A percentile compares a stretch with the other conserved stretches of the same genome.
These are phyloP conservation scores for Tanytarsus gracilentus DNA, from an alignment of 2,888 invertebrate species.

Conservation along the genomic window DNA sequence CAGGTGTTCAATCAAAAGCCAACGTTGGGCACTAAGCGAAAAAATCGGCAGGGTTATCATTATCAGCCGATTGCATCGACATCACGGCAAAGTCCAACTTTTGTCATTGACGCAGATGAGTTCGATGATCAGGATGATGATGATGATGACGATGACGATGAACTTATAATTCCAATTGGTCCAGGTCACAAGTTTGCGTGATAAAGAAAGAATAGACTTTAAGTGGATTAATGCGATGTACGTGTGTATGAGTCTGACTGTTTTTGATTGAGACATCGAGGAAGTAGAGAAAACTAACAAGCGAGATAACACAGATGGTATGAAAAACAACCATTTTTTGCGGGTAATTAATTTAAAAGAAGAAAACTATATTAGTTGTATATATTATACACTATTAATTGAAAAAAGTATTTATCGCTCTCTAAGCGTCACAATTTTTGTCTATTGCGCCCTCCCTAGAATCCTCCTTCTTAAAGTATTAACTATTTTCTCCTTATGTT, in stretches of 20 bases:
- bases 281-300: too few species aligned
- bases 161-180: slow-evolving; percentile 33
- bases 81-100: slow-evolving; percentile 47
- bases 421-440: slow-evolving; percentile 16
- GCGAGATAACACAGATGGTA: too few species aligned
- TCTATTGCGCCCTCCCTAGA: not conserved
- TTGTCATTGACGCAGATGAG: slow-evolving; percentile 37
- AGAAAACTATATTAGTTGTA: slow-evolving; percentile 14
- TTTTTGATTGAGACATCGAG: too few species aligned
- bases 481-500: too few species aligned
- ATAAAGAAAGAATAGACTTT: slow-evolving; percentile 8
- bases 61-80: slow-evolving; percentile 47
- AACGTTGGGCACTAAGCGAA: slow-evolving; percentile 44
- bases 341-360: slow-evolving; percentile 27
- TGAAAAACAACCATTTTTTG: slow-evolving; percentile 19
- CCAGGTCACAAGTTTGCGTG: slow-evolving; percentile 32
- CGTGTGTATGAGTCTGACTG: slow-evolving; percentile 5
- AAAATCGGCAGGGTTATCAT: slow-evolving; percentile 45
- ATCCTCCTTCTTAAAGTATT: not conserved
- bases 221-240: not conserved
- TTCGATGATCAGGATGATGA: slow-evolving; percentile 2
- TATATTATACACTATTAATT: too few species aligned
- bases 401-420: too few species aligned
- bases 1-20: slow-evolving; percentile 44
- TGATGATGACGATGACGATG: slow-evolving; percentile 18